These are phyloP conservation scores for Kryphioiulus occultus DNA, from an alignment of 2,888 invertebrate genomes.

Conservation along the genomic window DNA sequence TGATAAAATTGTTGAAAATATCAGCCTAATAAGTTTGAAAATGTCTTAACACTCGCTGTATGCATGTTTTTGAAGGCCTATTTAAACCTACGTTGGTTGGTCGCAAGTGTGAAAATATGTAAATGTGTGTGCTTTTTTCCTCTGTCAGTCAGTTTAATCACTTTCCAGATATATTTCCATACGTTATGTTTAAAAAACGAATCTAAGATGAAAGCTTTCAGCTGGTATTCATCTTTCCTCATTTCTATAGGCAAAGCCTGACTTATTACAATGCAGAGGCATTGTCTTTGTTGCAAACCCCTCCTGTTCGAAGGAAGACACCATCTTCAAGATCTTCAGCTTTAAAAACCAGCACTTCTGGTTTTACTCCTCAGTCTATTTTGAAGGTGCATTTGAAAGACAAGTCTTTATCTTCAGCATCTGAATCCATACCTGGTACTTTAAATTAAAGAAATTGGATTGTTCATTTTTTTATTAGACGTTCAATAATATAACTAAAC, in stretches of 20 bases:
- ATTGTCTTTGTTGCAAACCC: slow-evolving; percentile 44
- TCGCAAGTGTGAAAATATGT: too few relatives aligned
- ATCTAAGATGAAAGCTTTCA: background rate
- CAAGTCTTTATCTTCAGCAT: background rate
- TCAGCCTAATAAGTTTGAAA: too few relatives aligned
- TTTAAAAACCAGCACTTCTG: background rate
- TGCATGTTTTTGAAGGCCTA: too few relatives aligned
- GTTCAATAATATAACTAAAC: background rate
- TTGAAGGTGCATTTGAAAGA: slow-evolving; percentile 27
- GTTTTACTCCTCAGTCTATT: slow-evolving; percentile 13
- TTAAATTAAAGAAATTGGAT: background rate
- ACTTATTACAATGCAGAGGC: slow-evolving; percentile 43
- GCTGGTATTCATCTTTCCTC: background rate
- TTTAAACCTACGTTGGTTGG: too few relatives aligned
- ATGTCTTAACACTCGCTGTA: too few relatives aligned
- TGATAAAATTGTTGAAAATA: too few relatives aligned
- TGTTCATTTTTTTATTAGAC: background rate
- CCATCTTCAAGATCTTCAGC: slow-evolving; percentile 14
- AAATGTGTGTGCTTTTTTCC: too few relatives aligned
- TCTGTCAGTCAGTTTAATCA: too few relatives aligned
- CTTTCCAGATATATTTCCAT: too few relatives aligned
- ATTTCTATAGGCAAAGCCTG: background rate
- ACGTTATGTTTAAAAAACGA: too few relatives aligned
- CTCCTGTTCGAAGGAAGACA: slow-evolving; percentile 46
- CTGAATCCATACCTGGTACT: background rate